Evolutionary conservation across 2,797 vertebrate species (phyloP).

Genomic region (Lutjanus campechanus): DNA sequence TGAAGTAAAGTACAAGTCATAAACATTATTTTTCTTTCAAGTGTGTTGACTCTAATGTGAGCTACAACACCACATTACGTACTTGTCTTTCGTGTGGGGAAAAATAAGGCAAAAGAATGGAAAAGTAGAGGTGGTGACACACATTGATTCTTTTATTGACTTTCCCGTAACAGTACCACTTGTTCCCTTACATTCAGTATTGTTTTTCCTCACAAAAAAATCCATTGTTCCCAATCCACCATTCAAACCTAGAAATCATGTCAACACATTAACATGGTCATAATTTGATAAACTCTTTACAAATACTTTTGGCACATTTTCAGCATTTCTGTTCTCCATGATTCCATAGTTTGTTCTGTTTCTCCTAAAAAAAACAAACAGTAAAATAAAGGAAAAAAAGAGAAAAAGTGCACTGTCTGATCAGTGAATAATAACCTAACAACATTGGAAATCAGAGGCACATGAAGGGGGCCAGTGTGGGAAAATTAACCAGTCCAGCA

Average conservation of each 20-base stretch:
- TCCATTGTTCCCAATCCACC: conserved; percentile 27
- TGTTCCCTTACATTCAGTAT: conserved; percentile 51
- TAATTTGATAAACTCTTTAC: conserved; percentile 8
- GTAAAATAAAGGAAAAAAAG: conserved; percentile 24
- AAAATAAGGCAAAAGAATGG: conserved; percentile 37
- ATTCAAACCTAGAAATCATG: conserved; percentile 14
- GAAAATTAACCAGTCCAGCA: conserved; percentile 74
- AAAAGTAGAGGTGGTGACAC: conserved; percentile 38
- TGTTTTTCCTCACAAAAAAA: conserved; percentile 37
- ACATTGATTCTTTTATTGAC: conserved; percentile 67
- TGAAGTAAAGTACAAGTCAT: neutral
- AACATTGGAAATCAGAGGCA: conserved; percentile 67
- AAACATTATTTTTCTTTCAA: neutral
- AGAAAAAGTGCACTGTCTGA: conserved; percentile 41
- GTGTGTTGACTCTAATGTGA: neutral
- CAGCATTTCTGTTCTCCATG: conserved; percentile 7
- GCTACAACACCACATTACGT: neutral
- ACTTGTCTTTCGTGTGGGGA: conserved; percentile 2
- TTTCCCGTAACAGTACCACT: conserved; percentile 51
- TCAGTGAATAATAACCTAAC: conserved; percentile 38
- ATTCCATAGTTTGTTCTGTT: neutral
- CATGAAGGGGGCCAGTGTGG: conserved; percentile 63
- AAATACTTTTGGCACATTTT: conserved; percentile 46
- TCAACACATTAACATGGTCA: conserved; percentile 13
- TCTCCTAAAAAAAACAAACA: neutral